These are phyloP conservation scores for Littorina saxatilis DNA, from an alignment of 1,140 invertebrate species.

Conservation along the genomic window DNA sequence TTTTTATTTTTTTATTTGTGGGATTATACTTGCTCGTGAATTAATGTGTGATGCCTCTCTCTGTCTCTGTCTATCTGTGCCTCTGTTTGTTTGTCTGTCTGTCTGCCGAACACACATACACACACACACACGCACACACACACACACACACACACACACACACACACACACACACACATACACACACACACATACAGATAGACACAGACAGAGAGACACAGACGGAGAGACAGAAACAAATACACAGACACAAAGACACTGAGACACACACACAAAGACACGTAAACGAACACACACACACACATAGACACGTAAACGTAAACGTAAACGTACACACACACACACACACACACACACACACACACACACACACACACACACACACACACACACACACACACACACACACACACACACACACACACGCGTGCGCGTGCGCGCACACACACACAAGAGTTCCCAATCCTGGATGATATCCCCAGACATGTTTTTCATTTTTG, in stretches of 20 bases:
- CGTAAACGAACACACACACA: background rate
- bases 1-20: too few relatives aligned
- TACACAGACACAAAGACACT: background rate
- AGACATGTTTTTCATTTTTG: too few relatives aligned
- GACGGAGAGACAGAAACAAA: background rate
- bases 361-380: background rate
- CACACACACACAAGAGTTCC: too few relatives aligned
- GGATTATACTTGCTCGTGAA: too few relatives aligned
- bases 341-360: conserved; percentile 12
- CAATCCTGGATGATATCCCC: too few relatives aligned
- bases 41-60: too few relatives aligned
- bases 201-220: background rate
- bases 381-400: conserved; percentile 5
- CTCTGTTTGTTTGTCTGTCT: too few relatives aligned
- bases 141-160: conserved; percentile 13
- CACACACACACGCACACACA: conserved; percentile 9
- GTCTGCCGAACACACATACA: background rate
- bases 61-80: too few relatives aligned
- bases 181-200: conserved; percentile 2
- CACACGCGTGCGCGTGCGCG: too few relatives aligned
- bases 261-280: background rate
- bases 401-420: too few relatives aligned
- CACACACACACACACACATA: conserved; percentile 9
- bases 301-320: background rate
- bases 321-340: background rate